phyloP scores from a whole-genome alignment of 2,888 invertebrate genomes.

The Sesamia inferens region DNA sequence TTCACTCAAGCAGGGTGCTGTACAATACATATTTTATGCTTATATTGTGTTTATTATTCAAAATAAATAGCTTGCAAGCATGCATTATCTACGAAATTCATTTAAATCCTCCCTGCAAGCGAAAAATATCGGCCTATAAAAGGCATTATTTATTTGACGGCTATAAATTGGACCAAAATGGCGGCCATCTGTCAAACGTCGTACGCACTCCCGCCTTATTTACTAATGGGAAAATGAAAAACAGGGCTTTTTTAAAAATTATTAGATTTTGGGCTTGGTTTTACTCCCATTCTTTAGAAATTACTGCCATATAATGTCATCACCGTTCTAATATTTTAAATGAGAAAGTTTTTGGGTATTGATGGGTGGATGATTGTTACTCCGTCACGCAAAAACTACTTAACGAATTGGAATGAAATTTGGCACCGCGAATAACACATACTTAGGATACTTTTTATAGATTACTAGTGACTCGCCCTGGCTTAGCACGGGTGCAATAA shows the following conservation, averaged over 20 bases:
- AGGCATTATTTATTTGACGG: constrained; percentile 30
- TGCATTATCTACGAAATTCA: constrained; percentile 32
- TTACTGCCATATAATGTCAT: no score
- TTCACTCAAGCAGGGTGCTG: no score
- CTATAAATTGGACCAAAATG: constrained; percentile 56
- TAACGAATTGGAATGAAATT: no score
- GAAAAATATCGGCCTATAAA: constrained; percentile 15
- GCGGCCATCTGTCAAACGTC: constrained; percentile 58
- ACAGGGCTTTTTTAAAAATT: not conserved
- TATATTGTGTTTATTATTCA: not conserved
- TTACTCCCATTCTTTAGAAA: not conserved
- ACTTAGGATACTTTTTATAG: no score
- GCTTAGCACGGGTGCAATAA: no score
- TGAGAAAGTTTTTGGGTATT: no score
- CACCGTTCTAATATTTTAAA: no score
- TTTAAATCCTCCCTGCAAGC: constrained; percentile 14
- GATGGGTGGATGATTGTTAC: no score
- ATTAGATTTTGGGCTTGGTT: not conserved
- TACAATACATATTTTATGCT: no score
- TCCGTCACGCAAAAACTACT: no score
- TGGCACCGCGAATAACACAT: no score
- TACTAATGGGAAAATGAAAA: constrained; percentile 9
- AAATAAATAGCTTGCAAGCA: not conserved
- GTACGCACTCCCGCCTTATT: constrained; percentile 38
- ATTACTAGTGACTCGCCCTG: no score